Conservation (phyloP, 64 coral and sea anemone species). For the Montipora sp. region DNA sequence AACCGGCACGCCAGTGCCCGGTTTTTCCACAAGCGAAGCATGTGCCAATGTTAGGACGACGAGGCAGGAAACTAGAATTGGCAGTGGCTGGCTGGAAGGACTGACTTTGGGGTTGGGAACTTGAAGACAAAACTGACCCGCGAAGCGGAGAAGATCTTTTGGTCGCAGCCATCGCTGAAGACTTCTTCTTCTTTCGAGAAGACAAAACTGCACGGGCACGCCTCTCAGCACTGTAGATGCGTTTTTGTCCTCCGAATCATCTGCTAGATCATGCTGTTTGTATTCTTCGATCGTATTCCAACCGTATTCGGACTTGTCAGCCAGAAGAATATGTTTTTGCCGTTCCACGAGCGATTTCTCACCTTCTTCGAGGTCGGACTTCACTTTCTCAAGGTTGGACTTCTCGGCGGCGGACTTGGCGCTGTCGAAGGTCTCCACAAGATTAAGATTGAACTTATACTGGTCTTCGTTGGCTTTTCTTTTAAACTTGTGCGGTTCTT, state of each 20-base stretch:
- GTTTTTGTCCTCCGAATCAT: neutral
- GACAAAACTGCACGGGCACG: neutral
- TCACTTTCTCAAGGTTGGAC: no score
- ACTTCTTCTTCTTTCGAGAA: neutral
- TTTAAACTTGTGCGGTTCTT: no score
- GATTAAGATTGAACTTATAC: no score
- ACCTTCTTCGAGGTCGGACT: no score
- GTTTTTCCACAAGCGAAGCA: constrained; percentile 6
- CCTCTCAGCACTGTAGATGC: neutral
- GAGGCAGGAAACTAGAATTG: neutral
- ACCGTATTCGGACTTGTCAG: neutral
- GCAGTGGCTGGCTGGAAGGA: neutral
- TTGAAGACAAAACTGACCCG: neutral
- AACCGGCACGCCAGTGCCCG: neutral
- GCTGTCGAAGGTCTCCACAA: no score
- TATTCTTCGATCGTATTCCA: constrained; percentile 1
- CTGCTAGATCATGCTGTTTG: neutral
- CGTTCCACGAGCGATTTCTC: no score
- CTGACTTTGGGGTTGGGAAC: neutral
- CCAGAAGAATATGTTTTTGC: neutral
- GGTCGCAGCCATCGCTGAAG: neutral
- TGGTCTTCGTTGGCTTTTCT: no score
- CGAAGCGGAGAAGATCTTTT: neutral
- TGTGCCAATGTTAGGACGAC: neutral
- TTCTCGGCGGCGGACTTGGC: no score